Conservation (phyloP, 1,140 invertebrate genomes). For the Euborellia annulipes region DNA sequence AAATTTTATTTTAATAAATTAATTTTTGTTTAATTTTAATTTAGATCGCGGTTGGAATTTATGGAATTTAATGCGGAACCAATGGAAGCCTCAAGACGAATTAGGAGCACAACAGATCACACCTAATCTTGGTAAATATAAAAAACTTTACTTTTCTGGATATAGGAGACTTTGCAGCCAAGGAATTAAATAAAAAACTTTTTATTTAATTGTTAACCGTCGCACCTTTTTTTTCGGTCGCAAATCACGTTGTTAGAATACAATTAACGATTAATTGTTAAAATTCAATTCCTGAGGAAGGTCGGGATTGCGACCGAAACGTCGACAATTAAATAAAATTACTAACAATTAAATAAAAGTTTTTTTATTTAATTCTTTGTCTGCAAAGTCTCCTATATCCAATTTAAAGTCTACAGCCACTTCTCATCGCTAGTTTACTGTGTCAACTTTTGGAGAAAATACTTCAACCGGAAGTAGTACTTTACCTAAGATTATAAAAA, state of each 20-base stretch:
- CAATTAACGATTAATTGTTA: not conserved
- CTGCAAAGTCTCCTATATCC: too few species aligned
- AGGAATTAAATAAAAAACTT: not conserved
- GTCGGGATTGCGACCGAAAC: too few species aligned
- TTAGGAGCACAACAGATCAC: constrained; percentile 22
- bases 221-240: too few species aligned
- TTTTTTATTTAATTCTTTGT: too few species aligned
- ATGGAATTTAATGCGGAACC: constrained; percentile 32
- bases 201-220: not conserved
- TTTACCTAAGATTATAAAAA: too few species aligned
- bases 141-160: not conserved
- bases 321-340: too few species aligned
- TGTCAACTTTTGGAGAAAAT: too few species aligned
- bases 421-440: too few species aligned
- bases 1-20: not conserved
- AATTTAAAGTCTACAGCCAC: too few species aligned
- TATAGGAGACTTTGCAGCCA: not conserved
- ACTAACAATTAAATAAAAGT: too few species aligned
- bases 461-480: too few species aligned
- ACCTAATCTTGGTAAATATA: constrained; percentile 1
- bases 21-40: not conserved
- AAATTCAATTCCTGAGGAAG: not conserved
- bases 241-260: not conserved
- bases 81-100: constrained; percentile 29
- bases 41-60: constrained; percentile 30